Evolutionary conservation across 2,113 vertebrate species (phyloP).

Genomic region (Platysteira castanea): DNA sequence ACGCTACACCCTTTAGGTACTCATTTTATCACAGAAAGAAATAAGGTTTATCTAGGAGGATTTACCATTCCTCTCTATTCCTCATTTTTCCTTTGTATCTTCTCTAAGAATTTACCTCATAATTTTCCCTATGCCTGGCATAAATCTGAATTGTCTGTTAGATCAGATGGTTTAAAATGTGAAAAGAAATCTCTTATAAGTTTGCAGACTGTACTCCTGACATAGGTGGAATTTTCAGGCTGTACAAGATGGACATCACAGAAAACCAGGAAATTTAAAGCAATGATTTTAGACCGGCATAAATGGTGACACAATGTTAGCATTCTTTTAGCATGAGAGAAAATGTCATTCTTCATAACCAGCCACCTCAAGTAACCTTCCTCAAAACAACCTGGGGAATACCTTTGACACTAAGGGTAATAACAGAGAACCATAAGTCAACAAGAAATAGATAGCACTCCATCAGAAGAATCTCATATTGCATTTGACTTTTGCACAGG

Average conservation of each 20-base stretch:
- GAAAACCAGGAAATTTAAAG: background rate
- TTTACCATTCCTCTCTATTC: background rate
- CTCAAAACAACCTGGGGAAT: background rate
- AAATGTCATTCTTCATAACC: background rate
- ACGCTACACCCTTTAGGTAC: background rate
- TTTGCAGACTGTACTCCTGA: background rate
- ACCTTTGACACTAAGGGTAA: background rate
- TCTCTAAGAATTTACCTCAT: background rate
- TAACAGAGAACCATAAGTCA: background rate
- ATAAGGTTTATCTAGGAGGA: background rate
- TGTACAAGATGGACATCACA: background rate
- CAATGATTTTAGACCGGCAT: background rate
- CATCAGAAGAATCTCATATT: background rate
- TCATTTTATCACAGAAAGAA: background rate
- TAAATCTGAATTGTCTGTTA: background rate
- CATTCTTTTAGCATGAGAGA: background rate
- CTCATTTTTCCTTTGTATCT: background rate
- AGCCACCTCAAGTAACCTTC: background rate
- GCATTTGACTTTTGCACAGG: background rate
- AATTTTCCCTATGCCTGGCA: background rate
- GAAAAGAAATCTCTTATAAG: background rate
- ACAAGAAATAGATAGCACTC: background rate
- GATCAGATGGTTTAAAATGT: background rate
- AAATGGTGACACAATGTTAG: background rate
- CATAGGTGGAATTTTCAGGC: background rate